Evolutionary conservation across 2,888 invertebrate genomes (phyloP).

Genomic region (Conomelus anceps): DNA sequence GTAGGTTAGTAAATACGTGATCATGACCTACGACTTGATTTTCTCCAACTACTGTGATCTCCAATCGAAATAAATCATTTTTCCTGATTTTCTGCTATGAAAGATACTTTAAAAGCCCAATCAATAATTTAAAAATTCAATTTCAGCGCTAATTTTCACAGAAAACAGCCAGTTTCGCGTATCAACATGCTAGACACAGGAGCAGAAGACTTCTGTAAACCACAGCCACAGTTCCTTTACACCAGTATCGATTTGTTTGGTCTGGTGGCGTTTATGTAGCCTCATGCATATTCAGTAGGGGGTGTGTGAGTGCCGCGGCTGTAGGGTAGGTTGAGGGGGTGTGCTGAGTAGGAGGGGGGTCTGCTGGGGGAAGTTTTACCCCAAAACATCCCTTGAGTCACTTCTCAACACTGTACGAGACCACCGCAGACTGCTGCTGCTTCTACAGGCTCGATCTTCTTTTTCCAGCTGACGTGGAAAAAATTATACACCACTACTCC

Average conservation of each 20-base stretch:
- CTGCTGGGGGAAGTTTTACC: not conserved
- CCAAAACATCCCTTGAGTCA: conserved; percentile 11
- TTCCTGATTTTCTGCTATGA: too few relatives aligned
- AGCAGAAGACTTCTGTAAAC: not conserved
- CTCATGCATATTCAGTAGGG: conserved; percentile 20
- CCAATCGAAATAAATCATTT: too few relatives aligned
- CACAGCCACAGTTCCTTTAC: conserved; percentile 6
- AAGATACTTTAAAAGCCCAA: too few relatives aligned
- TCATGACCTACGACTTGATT: too few relatives aligned
- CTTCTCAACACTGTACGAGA: not conserved
- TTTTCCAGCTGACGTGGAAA: not conserved
- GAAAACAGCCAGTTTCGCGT: not conserved
- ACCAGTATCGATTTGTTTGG: conserved; percentile 17
- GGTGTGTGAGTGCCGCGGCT: conserved; percentile 2
- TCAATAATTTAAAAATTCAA: too few relatives aligned
- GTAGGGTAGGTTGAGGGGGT: not conserved
- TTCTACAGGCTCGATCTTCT: not conserved
- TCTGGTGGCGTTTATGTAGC: conserved; percentile 5
- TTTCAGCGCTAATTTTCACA: not conserved
- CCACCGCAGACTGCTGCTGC: too few relatives aligned
- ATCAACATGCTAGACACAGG: not conserved
- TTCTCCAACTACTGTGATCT: too few relatives aligned
- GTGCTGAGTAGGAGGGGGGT: not conserved
- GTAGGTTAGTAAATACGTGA: too few relatives aligned
- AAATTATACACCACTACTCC: not conserved